Percentiles rank a stretch among this genome's conserved stretches.
Evolutionary conservation across 2,113 vertebrate genomes (phyloP).

Genomic region (Chaenogobius annularis): DNA sequence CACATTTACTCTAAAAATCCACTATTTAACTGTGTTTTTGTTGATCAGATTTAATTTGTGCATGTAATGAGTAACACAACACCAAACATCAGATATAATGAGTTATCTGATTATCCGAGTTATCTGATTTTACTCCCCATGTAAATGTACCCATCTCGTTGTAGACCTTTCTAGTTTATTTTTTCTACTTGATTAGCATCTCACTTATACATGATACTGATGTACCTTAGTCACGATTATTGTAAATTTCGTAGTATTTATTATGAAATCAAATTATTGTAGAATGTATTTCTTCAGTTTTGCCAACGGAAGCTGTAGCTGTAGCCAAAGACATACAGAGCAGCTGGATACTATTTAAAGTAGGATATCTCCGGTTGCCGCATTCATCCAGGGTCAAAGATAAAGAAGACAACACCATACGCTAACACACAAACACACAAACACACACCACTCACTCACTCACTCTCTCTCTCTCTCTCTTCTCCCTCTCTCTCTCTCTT

Average conservation of each 20-base stretch:
- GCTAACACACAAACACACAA: slow-evolving; percentile 1
- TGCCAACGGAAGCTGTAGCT: neutral
- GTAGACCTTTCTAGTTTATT: too few relatives aligned
- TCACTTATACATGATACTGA: too few relatives aligned
- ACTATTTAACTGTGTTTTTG: too few relatives aligned
- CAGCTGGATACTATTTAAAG: slow-evolving; percentile 54
- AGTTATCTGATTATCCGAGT: too few relatives aligned
- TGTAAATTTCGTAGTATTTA: neutral
- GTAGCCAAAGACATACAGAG: slow-evolving; percentile 7
- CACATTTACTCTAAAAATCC: neutral
- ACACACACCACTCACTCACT: neutral
- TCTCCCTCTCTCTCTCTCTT: slow-evolving; percentile 11
- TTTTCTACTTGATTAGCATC: too few relatives aligned
- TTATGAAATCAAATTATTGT: slow-evolving; percentile 68
- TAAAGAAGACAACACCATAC: slow-evolving; percentile 28
- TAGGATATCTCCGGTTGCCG: slow-evolving; percentile 52
- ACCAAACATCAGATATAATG: too few relatives aligned
- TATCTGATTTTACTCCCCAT: too few relatives aligned
- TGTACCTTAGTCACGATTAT: neutral
- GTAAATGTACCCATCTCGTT: too few relatives aligned
- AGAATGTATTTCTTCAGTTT: slow-evolving; percentile 69
- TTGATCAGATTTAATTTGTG: too few relatives aligned
- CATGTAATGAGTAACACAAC: too few relatives aligned
- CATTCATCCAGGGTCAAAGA: slow-evolving; percentile 52
- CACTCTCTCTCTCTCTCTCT: slow-evolving; percentile 18